Conservation (phyloP, 2,888 invertebrate genomes). For the Empis stercorea region DNA sequence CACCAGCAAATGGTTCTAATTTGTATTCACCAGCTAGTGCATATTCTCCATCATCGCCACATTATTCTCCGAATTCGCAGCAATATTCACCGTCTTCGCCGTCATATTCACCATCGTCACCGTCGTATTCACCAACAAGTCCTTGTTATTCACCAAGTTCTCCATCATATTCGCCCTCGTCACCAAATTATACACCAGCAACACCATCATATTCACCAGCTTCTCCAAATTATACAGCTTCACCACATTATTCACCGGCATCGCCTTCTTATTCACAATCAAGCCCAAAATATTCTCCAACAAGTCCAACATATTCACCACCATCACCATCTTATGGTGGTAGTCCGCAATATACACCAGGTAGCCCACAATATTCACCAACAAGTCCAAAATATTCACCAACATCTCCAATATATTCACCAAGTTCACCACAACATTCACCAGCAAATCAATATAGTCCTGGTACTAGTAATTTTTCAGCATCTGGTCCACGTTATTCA, state of each 20-base stretch:
- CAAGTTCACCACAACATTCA: conserved; percentile 60
- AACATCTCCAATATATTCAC: conserved; percentile 69
- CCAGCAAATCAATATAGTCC: conserved; percentile 59
- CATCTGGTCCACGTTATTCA: conserved; percentile 49
- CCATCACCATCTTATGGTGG: conserved; percentile 66
- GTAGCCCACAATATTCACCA: conserved; percentile 76
- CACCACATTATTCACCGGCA: conserved; percentile 51
- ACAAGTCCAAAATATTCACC: conserved; percentile 68
- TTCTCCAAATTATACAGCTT: conserved; percentile 31
- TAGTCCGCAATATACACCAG: conserved; percentile 75
- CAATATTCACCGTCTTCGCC: conserved; percentile 72
- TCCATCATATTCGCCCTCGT: conserved; percentile 48
- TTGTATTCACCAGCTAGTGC: conserved; percentile 50
- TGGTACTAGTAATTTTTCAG: conserved; percentile 62
- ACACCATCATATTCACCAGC: conserved; percentile 53
- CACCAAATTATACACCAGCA: conserved; percentile 56
- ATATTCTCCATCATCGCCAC: conserved; percentile 56
- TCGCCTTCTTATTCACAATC: conserved; percentile 73
- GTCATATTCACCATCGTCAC: conserved; percentile 67
- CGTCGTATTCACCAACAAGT: conserved; percentile 60
- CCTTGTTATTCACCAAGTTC: conserved; percentile 65
- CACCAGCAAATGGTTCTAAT: conserved; percentile 36
- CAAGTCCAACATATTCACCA: conserved; percentile 71
- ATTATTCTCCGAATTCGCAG: conserved; percentile 69
- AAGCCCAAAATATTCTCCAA: conserved; percentile 67